phyloP scores from a whole-genome alignment of 2,797 vertebrate species.

The Diceros bicornis region DNA sequence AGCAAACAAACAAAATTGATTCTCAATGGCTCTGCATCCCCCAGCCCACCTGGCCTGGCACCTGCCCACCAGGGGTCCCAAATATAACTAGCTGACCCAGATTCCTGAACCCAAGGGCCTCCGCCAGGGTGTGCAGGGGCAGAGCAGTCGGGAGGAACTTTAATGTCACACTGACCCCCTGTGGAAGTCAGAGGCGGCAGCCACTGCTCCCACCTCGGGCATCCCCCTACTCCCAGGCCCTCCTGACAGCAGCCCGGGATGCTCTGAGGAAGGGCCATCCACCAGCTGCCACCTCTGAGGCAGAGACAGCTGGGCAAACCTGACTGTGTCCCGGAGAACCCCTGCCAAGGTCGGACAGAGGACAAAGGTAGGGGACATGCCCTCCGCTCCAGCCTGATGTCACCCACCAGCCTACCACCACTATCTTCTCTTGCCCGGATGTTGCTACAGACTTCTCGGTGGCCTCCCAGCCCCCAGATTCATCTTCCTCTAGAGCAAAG shows the following conservation, averaged over 20 bases:
- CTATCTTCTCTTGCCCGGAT: background rate
- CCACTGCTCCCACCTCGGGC: background rate
- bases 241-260: rapidly evolving
- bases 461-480: background rate
- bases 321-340: background rate
- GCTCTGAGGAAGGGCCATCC: background rate
- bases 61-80: conserved; percentile 77
- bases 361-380: background rate
- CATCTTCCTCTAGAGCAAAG: background rate
- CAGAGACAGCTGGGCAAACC: background rate
- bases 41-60: conserved; percentile 66
- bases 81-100: conserved; percentile 80
- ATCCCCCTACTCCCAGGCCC: background rate
- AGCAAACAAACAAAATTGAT: background rate
- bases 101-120: conserved; percentile 75
- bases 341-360: conserved; percentile 80
- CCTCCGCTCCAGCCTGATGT: background rate
- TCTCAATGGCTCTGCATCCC: conserved; percentile 1
- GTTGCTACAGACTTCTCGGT: background rate
- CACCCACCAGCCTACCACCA: rapidly evolving
- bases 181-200: conserved; percentile 82
- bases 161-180: conserved; percentile 89
- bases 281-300: background rate
- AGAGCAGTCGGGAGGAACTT: conserved; percentile 54
- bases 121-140: conserved; percentile 35